Conservation (phyloP, 2,113 vertebrate genomes). For the Nothobranchius kuhntae region DNA sequence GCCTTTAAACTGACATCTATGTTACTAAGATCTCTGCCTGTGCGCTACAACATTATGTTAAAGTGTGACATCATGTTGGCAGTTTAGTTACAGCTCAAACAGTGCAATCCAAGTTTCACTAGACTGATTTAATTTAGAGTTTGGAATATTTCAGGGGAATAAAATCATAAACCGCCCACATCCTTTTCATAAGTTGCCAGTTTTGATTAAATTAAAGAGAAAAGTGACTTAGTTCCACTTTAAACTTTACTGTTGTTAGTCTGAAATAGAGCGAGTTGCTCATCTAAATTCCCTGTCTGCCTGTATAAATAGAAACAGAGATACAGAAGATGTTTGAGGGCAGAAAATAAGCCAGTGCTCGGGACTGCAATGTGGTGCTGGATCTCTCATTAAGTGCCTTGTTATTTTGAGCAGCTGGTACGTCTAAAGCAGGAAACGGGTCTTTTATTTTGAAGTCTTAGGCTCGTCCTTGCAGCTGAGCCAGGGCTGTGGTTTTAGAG, state of each 20-base stretch:
- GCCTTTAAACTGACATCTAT: no score
- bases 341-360: slow-evolving; percentile 76
- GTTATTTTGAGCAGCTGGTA: slow-evolving; percentile 93
- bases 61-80: no score
- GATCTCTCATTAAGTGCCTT: slow-evolving; percentile 88
- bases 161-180: no score
- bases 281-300: slow-evolving; percentile 68
- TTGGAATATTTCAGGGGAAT: no score
- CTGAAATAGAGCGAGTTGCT: slow-evolving; percentile 45
- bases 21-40: no score
- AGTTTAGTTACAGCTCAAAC: no score
- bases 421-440: slow-evolving; percentile 93
- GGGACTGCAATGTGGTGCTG: slow-evolving; percentile 76
- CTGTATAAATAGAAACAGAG: slow-evolving; percentile 75
- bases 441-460: slow-evolving; percentile 91
- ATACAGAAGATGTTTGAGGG: slow-evolving; percentile 75
- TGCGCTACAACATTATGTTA: no score
- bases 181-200: not conserved
- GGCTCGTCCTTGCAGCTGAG: slow-evolving; percentile 88
- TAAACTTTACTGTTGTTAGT: slow-evolving; percentile 24
- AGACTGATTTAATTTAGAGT: no score
- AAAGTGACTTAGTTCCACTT: slow-evolving; percentile 16
- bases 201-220: not conserved
- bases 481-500: slow-evolving; percentile 77
- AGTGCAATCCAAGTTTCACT: no score